Percentiles rank a stretch among this genome's conserved stretches.
Evolutionary conservation across 1,140 invertebrate genomes (phyloP).

Genomic region (Eulimnadia texana): DNA sequence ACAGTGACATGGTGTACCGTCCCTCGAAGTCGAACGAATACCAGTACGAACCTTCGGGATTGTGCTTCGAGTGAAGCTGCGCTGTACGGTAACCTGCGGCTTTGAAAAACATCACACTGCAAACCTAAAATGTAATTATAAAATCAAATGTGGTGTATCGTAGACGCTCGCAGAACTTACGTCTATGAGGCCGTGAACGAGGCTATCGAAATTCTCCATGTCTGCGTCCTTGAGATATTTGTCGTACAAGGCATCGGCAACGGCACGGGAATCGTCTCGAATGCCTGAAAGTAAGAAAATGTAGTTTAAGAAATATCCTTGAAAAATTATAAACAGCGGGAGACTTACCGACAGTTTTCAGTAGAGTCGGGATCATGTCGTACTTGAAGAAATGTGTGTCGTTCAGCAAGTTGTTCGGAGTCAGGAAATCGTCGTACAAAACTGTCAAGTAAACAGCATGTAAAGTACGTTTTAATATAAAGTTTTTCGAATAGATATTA

Average conservation of each 20-base stretch:
- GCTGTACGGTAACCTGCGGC: slow-evolving; percentile 5
- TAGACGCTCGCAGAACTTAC: slow-evolving; percentile 5
- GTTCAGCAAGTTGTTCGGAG: slow-evolving; percentile 9
- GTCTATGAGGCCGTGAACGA: slow-evolving; percentile 10
- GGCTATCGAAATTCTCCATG: slow-evolving; percentile 5
- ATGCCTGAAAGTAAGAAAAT: neutral
- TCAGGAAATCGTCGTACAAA: slow-evolving; percentile 11
- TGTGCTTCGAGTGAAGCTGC: slow-evolving; percentile 5
- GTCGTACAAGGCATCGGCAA: slow-evolving; percentile 4
- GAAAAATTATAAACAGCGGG: neutral
- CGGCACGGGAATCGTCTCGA: neutral
- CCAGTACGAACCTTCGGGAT: slow-evolving; percentile 11
- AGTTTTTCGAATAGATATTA: too few species aligned
- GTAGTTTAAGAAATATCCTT: neutral
- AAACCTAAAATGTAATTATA: neutral
- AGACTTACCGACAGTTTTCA: slow-evolving; percentile 14
- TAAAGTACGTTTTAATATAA: too few species aligned
- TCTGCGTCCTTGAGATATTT: slow-evolving; percentile 10
- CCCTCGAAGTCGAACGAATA: slow-evolving; percentile 16
- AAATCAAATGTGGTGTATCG: neutral
- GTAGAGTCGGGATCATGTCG: slow-evolving; percentile 5
- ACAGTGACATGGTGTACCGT: neutral
- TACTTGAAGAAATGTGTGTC: slow-evolving; percentile 14
- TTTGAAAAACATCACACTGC: slow-evolving; percentile 11
- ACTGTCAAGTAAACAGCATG: slow-evolving; percentile 4